These are phyloP conservation scores for Asbolus verrucosus DNA, from an alignment of 1,140 invertebrate genomes.

Conservation along the genomic window DNA sequence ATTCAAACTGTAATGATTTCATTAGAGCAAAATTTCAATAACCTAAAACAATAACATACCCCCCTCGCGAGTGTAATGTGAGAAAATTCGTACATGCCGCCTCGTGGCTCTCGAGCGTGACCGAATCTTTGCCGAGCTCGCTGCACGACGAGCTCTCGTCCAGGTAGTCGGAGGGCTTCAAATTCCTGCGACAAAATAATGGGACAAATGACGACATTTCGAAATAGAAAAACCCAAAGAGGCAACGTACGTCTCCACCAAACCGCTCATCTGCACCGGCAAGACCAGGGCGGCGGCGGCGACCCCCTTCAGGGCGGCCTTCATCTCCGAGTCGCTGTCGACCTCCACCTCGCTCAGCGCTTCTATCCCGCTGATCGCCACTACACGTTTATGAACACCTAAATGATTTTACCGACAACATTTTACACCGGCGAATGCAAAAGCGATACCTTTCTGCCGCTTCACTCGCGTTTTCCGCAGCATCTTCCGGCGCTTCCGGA, in stretches of 20 bases:
- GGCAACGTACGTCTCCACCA: constrained; percentile 54
- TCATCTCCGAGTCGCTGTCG: constrained; percentile 63
- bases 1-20: constrained; percentile 42
- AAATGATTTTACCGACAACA: constrained; percentile 8
- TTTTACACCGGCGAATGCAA: not conserved
- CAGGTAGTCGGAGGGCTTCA: constrained; percentile 61
- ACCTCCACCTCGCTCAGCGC: constrained; percentile 59
- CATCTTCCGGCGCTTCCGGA: constrained; percentile 62
- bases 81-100: constrained; percentile 58
- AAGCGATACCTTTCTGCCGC: constrained; percentile 54
- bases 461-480: constrained; percentile 61
- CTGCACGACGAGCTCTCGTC: constrained; percentile 65
- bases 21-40: not conserved
- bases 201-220: too few species aligned
- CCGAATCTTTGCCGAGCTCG: constrained; percentile 63
- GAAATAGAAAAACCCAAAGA: not conserved
- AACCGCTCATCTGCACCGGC: constrained; percentile 56
- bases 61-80: constrained; percentile 55
- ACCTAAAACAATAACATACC: constrained; percentile 51
- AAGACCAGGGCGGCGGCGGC: constrained; percentile 54
- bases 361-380: constrained; percentile 53
- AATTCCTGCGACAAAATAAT: constrained; percentile 46
- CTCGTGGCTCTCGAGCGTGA: constrained; percentile 54
- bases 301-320: constrained; percentile 52
- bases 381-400: constrained; percentile 43